These are phyloP conservation scores for Olivierus martensii DNA, from an alignment of 1,140 invertebrate species.

Conservation along the genomic window DNA sequence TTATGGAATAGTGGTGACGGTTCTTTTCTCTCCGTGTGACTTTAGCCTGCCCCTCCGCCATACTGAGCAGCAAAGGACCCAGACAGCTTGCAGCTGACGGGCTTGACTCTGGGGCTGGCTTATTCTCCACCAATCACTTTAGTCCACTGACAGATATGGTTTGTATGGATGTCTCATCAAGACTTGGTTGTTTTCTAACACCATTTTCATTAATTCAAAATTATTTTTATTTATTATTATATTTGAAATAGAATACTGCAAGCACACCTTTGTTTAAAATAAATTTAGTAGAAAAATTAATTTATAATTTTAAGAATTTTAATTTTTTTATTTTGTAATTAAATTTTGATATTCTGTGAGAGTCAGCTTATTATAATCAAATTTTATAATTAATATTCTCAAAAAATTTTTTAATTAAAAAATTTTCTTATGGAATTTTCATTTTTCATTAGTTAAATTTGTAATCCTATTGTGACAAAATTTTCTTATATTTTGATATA, in stretches of 20 bases:
- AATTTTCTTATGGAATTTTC: no score
- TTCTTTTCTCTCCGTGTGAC: slow-evolving; percentile 1
- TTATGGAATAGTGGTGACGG: neutral
- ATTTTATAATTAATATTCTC: no score
- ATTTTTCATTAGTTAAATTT: no score
- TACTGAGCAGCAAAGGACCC: neutral
- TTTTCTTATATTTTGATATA: no score
- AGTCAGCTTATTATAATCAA: no score
- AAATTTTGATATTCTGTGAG: no score
- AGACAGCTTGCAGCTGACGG: neutral
- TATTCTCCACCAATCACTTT: neutral
- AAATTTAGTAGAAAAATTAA: slow-evolving; percentile 2
- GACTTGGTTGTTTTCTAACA: slow-evolving; percentile 17
- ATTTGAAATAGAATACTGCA: no score
- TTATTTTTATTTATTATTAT: slow-evolving; percentile 5
- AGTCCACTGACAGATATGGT: neutral
- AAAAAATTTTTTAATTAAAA: no score
- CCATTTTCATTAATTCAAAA: neutral
- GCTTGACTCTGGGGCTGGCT: neutral
- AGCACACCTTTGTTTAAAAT: no score
- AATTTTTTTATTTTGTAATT: no score
- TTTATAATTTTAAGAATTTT: neutral
- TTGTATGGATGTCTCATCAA: slow-evolving; percentile 5
- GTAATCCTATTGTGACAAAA: no score
- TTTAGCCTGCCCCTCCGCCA: neutral